Base-by-base conservation (phyloP, 2,113 vertebrate species). In the Chauna torquata region DNA sequence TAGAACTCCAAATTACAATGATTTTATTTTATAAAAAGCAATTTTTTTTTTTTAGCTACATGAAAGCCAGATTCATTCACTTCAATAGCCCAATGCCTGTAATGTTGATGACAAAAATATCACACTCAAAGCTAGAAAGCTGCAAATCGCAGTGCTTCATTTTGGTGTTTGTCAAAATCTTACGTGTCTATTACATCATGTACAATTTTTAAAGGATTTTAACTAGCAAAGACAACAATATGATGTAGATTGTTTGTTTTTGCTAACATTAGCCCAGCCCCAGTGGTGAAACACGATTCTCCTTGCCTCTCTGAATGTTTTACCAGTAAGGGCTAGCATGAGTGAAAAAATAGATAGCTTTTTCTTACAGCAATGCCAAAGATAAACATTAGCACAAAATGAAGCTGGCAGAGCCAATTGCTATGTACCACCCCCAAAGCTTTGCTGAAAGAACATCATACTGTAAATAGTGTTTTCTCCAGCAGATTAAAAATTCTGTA, bases 11-110 rank as follows among this genome's bases (percentile, higher is more conserved):
- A 96, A 92, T 97, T 97, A 97, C 90, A 97, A 86, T 42, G 2
- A 94, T 90, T 79, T 44, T 18, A 70, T 80, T 97, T 97, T 97
- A 97, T 96, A 97, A 98, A 98, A 97, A 97, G 94, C 95, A 94
- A 95, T 23, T 3, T 94, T 97, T 97, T 92, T 23, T 97, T 23
- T 97, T 98, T 75, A 96, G 91, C 88, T 97, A 96, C 91, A 93
- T 82, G 92, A 97, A 97, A 96, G 92, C 93, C 91, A 96, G 78
- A 84, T 97, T 92, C 52, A 84, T 92, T 94, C 94, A 95, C 71
- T 93, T 93, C 88, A 97, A 95, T 88, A 96, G 97, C 98, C 86
- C 91, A 86, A 69, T 88, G 92, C 88, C 91, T 93, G 86, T 80
- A 84, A 92, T 47, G 52, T 50, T 83, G 93, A 94, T 92, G 96